These are phyloP conservation scores for Centroberyx gerrardi DNA, from an alignment of 2,797 vertebrate species.

Conservation along the genomic window DNA sequence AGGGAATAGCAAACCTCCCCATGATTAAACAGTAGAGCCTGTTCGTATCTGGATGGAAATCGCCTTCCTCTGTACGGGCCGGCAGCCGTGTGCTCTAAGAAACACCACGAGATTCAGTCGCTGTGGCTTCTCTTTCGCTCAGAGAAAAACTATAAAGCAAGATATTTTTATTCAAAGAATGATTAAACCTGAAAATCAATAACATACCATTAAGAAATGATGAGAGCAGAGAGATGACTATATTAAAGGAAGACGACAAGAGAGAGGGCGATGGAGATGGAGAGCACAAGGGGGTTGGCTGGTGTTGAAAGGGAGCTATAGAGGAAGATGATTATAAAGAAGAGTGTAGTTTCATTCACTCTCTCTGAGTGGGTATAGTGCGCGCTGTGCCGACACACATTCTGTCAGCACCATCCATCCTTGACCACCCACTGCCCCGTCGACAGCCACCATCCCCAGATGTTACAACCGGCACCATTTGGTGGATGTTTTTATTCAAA, in stretches of 20 bases:
- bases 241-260: slow-evolving; percentile 8
- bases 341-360: slow-evolving; percentile 9
- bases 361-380: slow-evolving; percentile 1
- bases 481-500: slow-evolving; percentile 20
- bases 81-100: neutral
- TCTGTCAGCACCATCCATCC: slow-evolving; percentile 30
- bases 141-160: neutral
- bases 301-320: no score
- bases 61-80: neutral
- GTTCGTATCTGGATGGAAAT: slow-evolving; percentile 38
- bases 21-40: slow-evolving; percentile 38
- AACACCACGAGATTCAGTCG: slow-evolving; percentile 8
- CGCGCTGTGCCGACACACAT: slow-evolving; percentile 22
- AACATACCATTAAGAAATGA: slow-evolving; percentile 8
- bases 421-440: slow-evolving; percentile 1
- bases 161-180: slow-evolving; percentile 21
- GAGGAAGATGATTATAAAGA: neutral
- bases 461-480: slow-evolving; percentile 8
- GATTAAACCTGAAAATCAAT: slow-evolving; percentile 40
- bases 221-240: slow-evolving; percentile 1
- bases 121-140: slow-evolving; percentile 7
- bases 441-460: slow-evolving; percentile 1
- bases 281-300: neutral
- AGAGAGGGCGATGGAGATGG: slow-evolving; percentile 21
- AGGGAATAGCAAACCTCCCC: slow-evolving; percentile 43